A percentile compares a stretch with the other conserved stretches of the same genome.
These are phyloP conservation scores for Cyprinodon brontotheroides DNA, from an alignment of 2,113 vertebrate genomes.

Conservation along the genomic window DNA sequence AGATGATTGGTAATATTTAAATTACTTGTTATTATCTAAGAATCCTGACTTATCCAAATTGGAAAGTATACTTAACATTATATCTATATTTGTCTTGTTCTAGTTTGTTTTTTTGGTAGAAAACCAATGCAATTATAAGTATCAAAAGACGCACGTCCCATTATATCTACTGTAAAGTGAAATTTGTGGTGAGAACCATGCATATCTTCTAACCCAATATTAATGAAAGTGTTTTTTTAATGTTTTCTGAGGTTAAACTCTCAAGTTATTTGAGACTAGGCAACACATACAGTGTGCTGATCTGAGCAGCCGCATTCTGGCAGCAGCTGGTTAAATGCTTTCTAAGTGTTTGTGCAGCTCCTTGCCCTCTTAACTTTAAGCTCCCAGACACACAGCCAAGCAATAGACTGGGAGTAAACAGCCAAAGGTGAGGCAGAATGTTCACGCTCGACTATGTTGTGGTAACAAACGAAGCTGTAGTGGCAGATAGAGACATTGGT, in stretches of 20 bases:
- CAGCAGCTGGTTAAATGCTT: slow-evolving; percentile 61
- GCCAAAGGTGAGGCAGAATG: slow-evolving; percentile 49
- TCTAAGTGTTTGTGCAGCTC: slow-evolving; percentile 10
- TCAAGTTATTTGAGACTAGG: not conserved
- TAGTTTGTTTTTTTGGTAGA: not conserved
- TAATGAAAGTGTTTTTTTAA: not conserved
- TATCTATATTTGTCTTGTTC: not conserved
- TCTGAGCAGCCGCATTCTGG: slow-evolving; percentile 55
- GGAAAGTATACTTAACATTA: not conserved
- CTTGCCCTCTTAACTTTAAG: slow-evolving; percentile 37
- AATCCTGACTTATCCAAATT: not conserved
- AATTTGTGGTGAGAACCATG: not conserved
- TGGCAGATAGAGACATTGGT: slow-evolving; percentile 32
- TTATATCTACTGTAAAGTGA: not conserved
- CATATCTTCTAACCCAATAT: not conserved
- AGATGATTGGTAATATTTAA: not conserved
- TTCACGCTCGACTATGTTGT: slow-evolving; percentile 29
- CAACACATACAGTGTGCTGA: not conserved
- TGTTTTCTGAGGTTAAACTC: not conserved
- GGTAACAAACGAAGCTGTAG: slow-evolving; percentile 46
- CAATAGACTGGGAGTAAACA: slow-evolving; percentile 53
- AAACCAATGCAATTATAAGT: too few species aligned
- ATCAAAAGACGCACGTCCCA: not conserved
- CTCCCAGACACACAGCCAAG: slow-evolving; percentile 25
- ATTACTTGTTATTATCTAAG: not conserved